Evolutionary conservation across 1,140 invertebrate species (phyloP).

Genomic region (Drosophila tropicalis): DNA sequence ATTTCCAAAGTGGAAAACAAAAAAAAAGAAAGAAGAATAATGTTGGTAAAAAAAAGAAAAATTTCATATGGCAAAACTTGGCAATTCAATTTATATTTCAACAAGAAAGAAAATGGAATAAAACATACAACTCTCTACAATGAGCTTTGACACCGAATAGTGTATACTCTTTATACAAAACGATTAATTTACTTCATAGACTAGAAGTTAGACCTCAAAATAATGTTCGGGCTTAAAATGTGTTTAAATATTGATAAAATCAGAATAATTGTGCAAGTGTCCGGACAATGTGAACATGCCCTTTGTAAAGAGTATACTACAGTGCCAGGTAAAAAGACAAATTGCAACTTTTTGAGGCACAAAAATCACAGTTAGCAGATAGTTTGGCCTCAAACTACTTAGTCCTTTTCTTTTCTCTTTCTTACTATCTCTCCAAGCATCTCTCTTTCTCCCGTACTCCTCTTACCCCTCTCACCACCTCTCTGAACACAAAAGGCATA

Average conservation of each 20-base stretch:
- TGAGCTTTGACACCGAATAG: slow-evolving; percentile 9
- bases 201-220: too few species aligned
- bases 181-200: too few species aligned
- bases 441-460: not conserved
- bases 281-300: not conserved
- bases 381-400: slow-evolving; percentile 46
- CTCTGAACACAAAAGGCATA: slow-evolving; percentile 44
- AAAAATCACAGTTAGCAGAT: slow-evolving; percentile 69
- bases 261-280: not conserved
- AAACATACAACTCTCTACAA: slow-evolving; percentile 16
- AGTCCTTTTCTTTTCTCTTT: not conserved
- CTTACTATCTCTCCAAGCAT: not conserved
- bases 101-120: slow-evolving; percentile 29
- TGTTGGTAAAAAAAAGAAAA: slow-evolving; percentile 18
- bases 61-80: slow-evolving; percentile 66
- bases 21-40: slow-evolving; percentile 14
- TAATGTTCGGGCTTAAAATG: too few species aligned
- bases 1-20: slow-evolving; percentile 46
- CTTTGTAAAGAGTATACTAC: not conserved
- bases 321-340: slow-evolving; percentile 60
- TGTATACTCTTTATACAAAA: not conserved
- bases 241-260: too few species aligned
- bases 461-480: too few species aligned
- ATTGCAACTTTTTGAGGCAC: slow-evolving; percentile 69
- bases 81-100: slow-evolving; percentile 66